Base-by-base conservation (phyloP, 2,113 vertebrate genomes). In the Tetrax tetrax region DNA sequence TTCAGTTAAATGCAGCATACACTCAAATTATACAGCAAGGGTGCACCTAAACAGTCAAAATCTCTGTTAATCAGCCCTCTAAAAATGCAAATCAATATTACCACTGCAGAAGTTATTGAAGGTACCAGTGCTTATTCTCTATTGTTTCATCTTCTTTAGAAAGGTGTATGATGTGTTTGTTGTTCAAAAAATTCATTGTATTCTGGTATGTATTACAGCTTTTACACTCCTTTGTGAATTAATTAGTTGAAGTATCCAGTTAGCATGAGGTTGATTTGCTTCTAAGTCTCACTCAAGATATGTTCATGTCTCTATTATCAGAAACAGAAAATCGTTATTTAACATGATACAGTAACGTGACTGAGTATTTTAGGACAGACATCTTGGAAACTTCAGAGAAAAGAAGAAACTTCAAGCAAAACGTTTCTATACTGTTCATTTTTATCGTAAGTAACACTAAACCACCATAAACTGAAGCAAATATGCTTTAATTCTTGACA, bases 141-240 rank as follows among this genome's bases (percentile, higher is more conserved):
- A 11, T 6, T 10, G 3, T 28, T 80, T 57, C 3, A 3, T 21
- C 35, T 80, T 11, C 2, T 51, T 80, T 60, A 60, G 38, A 68
- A 90, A 89, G 31, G 10, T 41, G 8, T 4, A 0, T 14, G 25
- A 0, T 8, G 54, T 31, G 53, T 16, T 33, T 43, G 21, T 17
- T 50, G 21, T 53, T 78, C 11, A 74, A 69, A 82, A 50, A 69
- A 41, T 3, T 25, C 1, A 41, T 43, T 65, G 6, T 12, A 45
- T 43, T 0, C 0, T 56, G 6, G 12, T n/a, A 63, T 4, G 4
- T 47, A 47, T 48, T 57, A 5, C 5, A 5, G 7, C 8, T 75
- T 84, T 85, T 68, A 15, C 18, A 23, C 33, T 50, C 33, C 38
- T 35, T 56, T 48, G 35, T 53, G 19, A 51, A 50, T 38, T 43